A percentile compares a stretch with the other conserved stretches of the same genome.
These are phyloP conservation scores for Crepidodera aurea DNA, from an alignment of 2,888 invertebrate genomes.

Conservation along the genomic window DNA sequence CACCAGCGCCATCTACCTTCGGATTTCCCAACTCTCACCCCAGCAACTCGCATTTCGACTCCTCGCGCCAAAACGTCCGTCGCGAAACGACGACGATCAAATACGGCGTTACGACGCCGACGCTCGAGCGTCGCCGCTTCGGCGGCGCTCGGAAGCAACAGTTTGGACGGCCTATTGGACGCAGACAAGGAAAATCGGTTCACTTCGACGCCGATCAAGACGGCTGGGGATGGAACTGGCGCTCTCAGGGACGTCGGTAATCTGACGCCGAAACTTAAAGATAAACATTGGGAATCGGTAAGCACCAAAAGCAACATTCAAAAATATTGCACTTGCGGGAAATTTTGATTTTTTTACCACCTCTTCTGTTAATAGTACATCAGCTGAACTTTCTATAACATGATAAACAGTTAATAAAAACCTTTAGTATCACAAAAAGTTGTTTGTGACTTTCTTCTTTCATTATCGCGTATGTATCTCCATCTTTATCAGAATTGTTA, in stretches of 20 bases:
- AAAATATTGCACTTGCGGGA: background rate
- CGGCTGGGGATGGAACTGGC: slow-evolving; percentile 56
- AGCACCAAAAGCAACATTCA: background rate
- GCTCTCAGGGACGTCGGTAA: slow-evolving; percentile 70
- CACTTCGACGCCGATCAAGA: slow-evolving; percentile 68
- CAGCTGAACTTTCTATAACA: too few species aligned
- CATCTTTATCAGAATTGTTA: too few species aligned
- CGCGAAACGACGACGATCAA: slow-evolving; percentile 62
- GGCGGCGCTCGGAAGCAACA: slow-evolving; percentile 51
- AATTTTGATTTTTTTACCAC: background rate
- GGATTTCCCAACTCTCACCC: slow-evolving; percentile 34
- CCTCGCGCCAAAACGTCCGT: slow-evolving; percentile 45
- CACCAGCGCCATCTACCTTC: slow-evolving; percentile 40
- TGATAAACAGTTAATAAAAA: too few species aligned
- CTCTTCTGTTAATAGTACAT: too few species aligned
- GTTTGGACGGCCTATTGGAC: slow-evolving; percentile 62
- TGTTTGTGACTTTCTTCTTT: too few species aligned
- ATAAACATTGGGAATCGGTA: slow-evolving; percentile 28
- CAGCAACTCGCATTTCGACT: slow-evolving; percentile 53
- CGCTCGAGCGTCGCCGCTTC: slow-evolving; percentile 59
- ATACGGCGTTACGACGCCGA: slow-evolving; percentile 43
- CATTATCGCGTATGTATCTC: too few species aligned
- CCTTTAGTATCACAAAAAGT: too few species aligned
- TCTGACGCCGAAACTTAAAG: slow-evolving; percentile 64
- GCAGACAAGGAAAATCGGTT: slow-evolving; percentile 69